A percentile compares a stretch with the other conserved stretches of the same genome.
These are phyloP conservation scores for Neoitamus cyanurus DNA, from an alignment of 2,888 invertebrate genomes.

Conservation along the genomic window DNA sequence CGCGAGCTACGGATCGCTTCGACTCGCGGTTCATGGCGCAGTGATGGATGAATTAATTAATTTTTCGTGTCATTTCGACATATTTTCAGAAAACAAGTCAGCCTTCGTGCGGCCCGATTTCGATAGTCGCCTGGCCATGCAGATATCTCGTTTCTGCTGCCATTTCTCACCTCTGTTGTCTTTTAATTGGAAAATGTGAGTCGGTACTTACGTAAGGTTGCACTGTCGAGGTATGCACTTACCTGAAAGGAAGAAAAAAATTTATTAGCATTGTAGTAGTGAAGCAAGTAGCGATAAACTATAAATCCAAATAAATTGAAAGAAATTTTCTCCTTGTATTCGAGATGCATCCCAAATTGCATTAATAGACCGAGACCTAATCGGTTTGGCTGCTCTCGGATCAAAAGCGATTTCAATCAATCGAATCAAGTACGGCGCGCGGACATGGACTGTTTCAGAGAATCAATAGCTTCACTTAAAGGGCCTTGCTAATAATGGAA, in stretches of 20 bases:
- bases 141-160: neutral
- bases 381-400: neutral
- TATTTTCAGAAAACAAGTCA: constrained; percentile 21
- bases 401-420: constrained; percentile 22
- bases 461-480: constrained; percentile 31
- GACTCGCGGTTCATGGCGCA: neutral
- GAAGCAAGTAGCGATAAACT: neutral
- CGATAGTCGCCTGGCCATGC: neutral
- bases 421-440: neutral
- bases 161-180: neutral
- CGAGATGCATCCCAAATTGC: neutral
- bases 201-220: constrained; percentile 6
- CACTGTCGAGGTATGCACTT: neutral
- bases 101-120: neutral
- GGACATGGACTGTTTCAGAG: constrained; percentile 13
- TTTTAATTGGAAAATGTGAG: neutral
- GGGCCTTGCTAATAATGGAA: constrained; percentile 8
- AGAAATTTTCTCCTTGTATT: neutral
- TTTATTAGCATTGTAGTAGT: neutral
- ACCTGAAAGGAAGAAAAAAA: neutral
- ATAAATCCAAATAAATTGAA: neutral
- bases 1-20: neutral
- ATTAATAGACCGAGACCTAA: constrained; percentile 8
- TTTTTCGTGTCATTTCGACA: constrained; percentile 16
- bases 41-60: constrained; percentile 23